Evolutionary conservation across 2,797 vertebrate species (phyloP).

Genomic region (Bovichtus diacanthus): DNA sequence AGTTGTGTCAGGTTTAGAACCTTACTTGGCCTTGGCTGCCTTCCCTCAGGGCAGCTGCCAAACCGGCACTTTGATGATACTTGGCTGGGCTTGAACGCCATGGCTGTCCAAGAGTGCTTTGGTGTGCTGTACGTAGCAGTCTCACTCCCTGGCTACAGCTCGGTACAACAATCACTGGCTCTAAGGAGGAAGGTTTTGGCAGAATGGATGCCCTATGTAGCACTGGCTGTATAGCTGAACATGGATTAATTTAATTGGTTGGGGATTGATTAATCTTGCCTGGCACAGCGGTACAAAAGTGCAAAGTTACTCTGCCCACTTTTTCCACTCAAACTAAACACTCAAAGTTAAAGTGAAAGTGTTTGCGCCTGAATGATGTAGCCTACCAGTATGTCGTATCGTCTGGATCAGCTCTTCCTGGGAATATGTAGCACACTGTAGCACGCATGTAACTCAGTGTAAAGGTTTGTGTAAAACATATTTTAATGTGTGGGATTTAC

Average conservation of each 20-base stretch:
- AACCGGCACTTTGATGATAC: constrained; percentile 72
- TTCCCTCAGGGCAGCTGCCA: constrained; percentile 68
- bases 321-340: constrained; percentile 50
- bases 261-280: constrained; percentile 64
- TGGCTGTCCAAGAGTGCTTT: constrained; percentile 63
- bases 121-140: constrained; percentile 62
- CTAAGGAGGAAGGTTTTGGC: constrained; percentile 60
- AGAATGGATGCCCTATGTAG: constrained; percentile 53
- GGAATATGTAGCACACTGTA: not conserved
- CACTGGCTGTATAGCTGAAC: constrained; percentile 50
- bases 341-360: constrained; percentile 54
- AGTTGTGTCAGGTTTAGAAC: constrained; percentile 69
- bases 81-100: constrained; percentile 56
- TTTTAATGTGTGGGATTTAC: no score
- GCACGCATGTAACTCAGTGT: not conserved
- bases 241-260: constrained; percentile 72
- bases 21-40: constrained; percentile 63
- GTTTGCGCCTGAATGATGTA: constrained; percentile 24
- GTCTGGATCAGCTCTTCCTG: not conserved
- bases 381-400: not conserved
- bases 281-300: constrained; percentile 44
- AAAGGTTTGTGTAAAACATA: no score
- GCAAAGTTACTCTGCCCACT: constrained; percentile 50
- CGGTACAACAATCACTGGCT: constrained; percentile 50
- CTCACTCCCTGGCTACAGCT: constrained; percentile 52